Base-by-base conservation (phyloP, 2,113 vertebrate species). In the Sinocyclocheilus anshuiensis region DNA sequence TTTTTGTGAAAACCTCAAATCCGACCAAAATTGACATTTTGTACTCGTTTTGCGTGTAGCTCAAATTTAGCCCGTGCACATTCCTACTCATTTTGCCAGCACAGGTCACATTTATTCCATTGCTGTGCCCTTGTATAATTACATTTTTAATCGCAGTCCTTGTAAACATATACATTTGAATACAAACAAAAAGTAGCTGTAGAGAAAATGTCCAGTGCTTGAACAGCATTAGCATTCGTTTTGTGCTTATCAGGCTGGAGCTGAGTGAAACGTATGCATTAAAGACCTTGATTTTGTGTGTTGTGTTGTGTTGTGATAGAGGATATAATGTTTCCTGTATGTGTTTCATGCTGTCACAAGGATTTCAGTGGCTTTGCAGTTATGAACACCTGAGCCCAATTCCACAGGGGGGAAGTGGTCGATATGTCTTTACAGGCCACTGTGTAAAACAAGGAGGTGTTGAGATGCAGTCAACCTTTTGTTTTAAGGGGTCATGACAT, bases 401-500 rank as follows among this genome's bases (percentile, higher is more conserved):
- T 50, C 80, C 61, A 33, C 24, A 11, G 36, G 24, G 63, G 24
- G 63, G 80, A 53, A 82, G 80, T 82, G 80, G 42, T 82, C 80
- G 80, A 82, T 82, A 82, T 82, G 45, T 82, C 42, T 82, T 82
- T 53, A 69, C 63, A 82, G 80, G n/a, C 80, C 63, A 53, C 80
- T 82, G 61, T 82, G 75, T 53, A 82, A 82, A 82, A 82, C 61
- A 82, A 82, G 63, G 24, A 81, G 79, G 79, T 50, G 77, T 80
- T 80, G 78, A 45, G 78, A 81, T 81, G 63, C 63, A 69, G 80
- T 82, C 63, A 82, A 82, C 39, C 63, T 82, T 82, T 82, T 82
- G 80, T 69, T 82, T 67, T 82, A 82, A 82, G 63, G 42, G 63
- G 80, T 82, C 63, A 48, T 53, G 80, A 82, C 80, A 82, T 82